Conservation (phyloP, 2,888 invertebrate species). For the Petrolisthes cinctipes region DNA sequence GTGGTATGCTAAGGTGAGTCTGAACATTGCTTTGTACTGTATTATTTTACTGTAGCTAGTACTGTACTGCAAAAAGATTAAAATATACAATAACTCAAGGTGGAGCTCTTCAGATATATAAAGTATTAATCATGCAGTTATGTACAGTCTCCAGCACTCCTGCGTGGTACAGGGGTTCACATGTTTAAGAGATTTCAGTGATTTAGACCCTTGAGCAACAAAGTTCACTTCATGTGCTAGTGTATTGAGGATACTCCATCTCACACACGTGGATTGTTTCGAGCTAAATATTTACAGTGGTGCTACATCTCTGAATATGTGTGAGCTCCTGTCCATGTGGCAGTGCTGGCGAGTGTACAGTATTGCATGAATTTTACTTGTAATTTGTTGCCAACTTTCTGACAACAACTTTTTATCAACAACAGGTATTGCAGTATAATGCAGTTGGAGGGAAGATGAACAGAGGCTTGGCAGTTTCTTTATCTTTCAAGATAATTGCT, state of each 20-base stretch:
- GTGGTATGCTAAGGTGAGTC: constrained; percentile 82
- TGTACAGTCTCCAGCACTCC: background rate
- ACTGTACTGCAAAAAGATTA: background rate
- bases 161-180: too few species aligned
- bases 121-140: background rate
- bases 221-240: too few species aligned
- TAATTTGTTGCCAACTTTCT: background rate
- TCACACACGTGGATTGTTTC: too few species aligned
- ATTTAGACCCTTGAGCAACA: too few species aligned
- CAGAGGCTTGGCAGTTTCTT: constrained; percentile 69
- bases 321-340: too few species aligned
- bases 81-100: background rate
- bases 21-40: background rate
- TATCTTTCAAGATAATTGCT: constrained; percentile 66
- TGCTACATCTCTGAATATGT: too few species aligned
- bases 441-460: constrained; percentile 91
- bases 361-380: background rate
- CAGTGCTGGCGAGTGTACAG: too few species aligned
- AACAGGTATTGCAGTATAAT: constrained; percentile 87
- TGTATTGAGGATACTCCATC: too few species aligned
- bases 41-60: background rate
- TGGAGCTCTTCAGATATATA: constrained; percentile 18
- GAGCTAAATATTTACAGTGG: too few species aligned
- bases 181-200: too few species aligned
- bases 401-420: background rate